These are phyloP conservation scores for Platysteira castanea DNA, from an alignment of 2,113 vertebrate genomes.

Conservation along the genomic window DNA sequence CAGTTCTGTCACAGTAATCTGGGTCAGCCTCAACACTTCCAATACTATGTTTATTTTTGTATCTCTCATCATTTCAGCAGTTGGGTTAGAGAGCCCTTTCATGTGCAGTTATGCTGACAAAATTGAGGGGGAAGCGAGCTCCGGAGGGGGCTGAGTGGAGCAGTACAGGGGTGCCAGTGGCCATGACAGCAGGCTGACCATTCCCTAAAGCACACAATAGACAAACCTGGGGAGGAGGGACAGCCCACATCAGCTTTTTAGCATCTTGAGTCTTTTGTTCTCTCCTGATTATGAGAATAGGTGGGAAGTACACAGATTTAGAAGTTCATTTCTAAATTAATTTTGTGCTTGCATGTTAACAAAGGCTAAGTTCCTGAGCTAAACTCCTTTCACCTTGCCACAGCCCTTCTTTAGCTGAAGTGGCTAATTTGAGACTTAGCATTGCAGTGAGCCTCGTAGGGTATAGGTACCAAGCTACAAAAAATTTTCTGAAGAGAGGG, in stretches of 20 bases:
- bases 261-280: not conserved
- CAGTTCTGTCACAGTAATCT: conserved; percentile 61
- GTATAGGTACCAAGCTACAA: not conserved
- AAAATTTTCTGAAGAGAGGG: not conserved
- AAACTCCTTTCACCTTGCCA: not conserved
- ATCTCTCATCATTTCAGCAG: conserved; percentile 38
- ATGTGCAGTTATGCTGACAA: conserved; percentile 45
- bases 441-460: not conserved
- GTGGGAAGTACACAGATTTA: not conserved
- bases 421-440: not conserved
- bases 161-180: not conserved
- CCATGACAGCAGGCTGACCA: not conserved
- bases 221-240: not conserved
- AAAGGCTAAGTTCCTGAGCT: not conserved
- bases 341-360: not conserved
- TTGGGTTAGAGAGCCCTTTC: conserved; percentile 29
- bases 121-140: not conserved
- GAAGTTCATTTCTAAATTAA: not conserved
- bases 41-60: conserved; percentile 45
- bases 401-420: not conserved
- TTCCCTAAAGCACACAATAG: not conserved
- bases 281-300: not conserved
- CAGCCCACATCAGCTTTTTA: not conserved
- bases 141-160: fast-evolving
- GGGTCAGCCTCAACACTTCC: conserved; percentile 50